These are phyloP conservation scores for Sphenopsis melanotis DNA, from an alignment of 2,797 vertebrate species.

Conservation along the genomic window DNA sequence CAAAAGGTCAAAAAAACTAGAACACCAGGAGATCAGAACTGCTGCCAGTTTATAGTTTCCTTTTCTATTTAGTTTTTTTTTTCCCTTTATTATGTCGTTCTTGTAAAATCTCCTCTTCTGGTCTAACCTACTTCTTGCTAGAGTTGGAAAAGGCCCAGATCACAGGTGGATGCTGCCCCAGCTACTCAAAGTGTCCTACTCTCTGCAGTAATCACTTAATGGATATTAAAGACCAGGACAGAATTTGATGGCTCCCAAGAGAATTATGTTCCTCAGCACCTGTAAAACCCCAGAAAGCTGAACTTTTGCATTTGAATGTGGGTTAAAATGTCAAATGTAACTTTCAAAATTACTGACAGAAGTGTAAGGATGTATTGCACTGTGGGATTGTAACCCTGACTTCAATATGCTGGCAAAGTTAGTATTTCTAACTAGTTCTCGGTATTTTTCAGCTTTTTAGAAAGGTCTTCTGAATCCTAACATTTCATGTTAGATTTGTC, in stretches of 20 bases:
- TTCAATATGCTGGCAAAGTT: neutral
- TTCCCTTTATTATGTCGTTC: neutral
- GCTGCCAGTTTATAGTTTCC: neutral
- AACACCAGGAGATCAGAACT: neutral
- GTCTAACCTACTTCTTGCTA: neutral
- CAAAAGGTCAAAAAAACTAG: neutral
- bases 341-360: neutral
- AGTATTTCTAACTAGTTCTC: neutral
- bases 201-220: neutral
- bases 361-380: neutral
- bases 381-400: neutral
- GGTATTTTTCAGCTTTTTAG: neutral
- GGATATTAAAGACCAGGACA: neutral
- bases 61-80: neutral
- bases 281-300: neutral
- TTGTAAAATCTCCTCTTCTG: neutral
- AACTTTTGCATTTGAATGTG: neutral
- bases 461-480: neutral
- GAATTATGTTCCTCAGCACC: neutral
- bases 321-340: constrained; percentile 2
- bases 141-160: neutral
- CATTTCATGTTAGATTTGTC: neutral
- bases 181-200: neutral
- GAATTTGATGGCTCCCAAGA: neutral
- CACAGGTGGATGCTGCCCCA: neutral